Conservation (phyloP, 1,140 invertebrate genomes). For the Limonius californicus region DNA sequence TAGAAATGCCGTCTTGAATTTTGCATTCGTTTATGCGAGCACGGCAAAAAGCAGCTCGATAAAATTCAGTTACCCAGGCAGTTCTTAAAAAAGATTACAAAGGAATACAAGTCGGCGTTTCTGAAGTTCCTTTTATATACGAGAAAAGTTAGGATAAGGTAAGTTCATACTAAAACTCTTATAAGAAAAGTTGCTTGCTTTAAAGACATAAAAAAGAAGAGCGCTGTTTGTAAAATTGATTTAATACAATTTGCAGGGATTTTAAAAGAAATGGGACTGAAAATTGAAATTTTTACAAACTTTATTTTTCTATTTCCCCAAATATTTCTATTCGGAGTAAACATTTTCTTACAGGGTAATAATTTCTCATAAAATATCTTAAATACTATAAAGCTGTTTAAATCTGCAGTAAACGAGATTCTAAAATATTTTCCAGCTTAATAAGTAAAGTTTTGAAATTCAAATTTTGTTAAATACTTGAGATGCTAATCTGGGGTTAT, state of each 20-base stretch:
- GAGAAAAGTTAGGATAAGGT: neutral
- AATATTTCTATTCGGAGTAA: too few relatives aligned
- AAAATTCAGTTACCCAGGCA: neutral
- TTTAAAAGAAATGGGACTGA: neutral
- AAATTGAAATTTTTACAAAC: neutral
- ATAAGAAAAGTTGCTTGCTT: neutral
- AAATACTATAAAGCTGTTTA: too few relatives aligned
- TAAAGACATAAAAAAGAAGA: neutral
- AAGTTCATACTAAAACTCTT: neutral
- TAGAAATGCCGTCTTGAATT: neutral
- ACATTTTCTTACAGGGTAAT: too few relatives aligned
- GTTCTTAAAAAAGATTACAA: neutral
- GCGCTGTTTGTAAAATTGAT: neutral
- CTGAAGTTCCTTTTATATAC: neutral
- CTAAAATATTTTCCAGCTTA: too few relatives aligned
- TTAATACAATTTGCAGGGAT: neutral
- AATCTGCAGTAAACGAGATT: too few relatives aligned
- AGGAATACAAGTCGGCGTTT: neutral
- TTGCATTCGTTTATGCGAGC: neutral
- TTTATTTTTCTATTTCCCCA: too few relatives aligned
- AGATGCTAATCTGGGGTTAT: too few relatives aligned
- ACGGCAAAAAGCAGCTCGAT: neutral
- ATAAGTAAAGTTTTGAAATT: too few relatives aligned
- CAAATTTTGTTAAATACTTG: too few relatives aligned
- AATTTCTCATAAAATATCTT: too few relatives aligned